phyloP scores from a whole-genome alignment of 1,140 invertebrate genomes.

The Ceratoteleas bidentatus region DNA sequence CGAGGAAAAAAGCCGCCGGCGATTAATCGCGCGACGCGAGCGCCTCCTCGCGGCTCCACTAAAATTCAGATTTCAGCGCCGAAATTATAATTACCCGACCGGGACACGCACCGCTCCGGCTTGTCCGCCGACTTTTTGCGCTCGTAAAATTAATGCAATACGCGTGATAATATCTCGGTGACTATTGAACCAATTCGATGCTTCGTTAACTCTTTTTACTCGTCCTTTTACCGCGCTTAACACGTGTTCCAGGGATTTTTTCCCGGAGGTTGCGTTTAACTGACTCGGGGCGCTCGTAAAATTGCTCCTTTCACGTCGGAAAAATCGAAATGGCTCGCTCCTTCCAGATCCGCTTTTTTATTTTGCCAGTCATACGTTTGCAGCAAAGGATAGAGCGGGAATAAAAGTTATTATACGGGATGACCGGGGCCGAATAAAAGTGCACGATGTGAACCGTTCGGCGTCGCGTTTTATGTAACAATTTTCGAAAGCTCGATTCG shows the following conservation, averaged over 20 bases:
- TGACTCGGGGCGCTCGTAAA: constrained; percentile 20
- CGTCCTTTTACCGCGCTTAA: constrained; percentile 27
- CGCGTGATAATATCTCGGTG: constrained; percentile 30
- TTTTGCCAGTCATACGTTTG: constrained; percentile 19
- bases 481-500: background rate
- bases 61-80: constrained; percentile 6
- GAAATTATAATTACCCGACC: background rate
- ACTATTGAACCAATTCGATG: constrained; percentile 29
- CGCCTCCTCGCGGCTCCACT: too few relatives aligned
- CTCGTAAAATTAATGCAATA: constrained; percentile 35
- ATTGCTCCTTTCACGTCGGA: constrained; percentile 21
- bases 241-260: constrained; percentile 38
- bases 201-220: constrained; percentile 36
- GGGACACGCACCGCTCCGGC: too few relatives aligned
- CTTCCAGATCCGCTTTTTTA: constrained; percentile 6
- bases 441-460: background rate
- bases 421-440: background rate
- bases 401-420: constrained; percentile 3
- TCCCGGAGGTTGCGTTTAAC: constrained; percentile 28
- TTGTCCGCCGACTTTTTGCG: constrained; percentile 6
- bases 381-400: background rate
- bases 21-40: constrained; percentile 37
- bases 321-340: constrained; percentile 22
- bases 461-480: background rate
- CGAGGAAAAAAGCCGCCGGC: constrained; percentile 22